Evolutionary conservation across 2,113 vertebrate genomes (phyloP).

Genomic region (Pachyramphus minor): DNA sequence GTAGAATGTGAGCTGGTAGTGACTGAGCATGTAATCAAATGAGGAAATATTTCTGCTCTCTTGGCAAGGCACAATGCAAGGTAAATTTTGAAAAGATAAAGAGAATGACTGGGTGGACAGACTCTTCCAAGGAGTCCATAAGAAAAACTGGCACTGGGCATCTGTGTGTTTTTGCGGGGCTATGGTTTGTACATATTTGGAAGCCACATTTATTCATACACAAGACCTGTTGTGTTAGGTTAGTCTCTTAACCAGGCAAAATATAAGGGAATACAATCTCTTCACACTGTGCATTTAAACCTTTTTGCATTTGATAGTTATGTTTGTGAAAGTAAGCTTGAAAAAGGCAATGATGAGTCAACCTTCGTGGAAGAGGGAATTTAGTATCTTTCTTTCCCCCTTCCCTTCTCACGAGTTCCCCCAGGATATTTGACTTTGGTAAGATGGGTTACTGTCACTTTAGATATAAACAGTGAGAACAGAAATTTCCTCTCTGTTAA

Average conservation of each 20-base stretch:
- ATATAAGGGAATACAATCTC: neutral
- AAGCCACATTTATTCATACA: neutral
- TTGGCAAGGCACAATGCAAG: neutral
- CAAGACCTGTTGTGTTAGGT: neutral
- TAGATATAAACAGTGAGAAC: neutral
- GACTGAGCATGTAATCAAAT: neutral
- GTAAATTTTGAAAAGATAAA: neutral
- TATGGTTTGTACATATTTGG: neutral
- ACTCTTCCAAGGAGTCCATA: neutral
- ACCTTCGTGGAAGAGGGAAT: neutral
- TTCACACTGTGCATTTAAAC: neutral
- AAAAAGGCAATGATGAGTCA: neutral
- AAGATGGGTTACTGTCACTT: neutral
- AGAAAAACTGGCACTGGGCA: neutral
- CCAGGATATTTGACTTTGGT: neutral
- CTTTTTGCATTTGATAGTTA: neutral
- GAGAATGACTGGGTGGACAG: neutral
- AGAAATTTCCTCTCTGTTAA: neutral
- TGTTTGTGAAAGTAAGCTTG: neutral
- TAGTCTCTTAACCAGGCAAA: neutral
- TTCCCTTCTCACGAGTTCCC: neutral
- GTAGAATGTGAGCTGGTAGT: neutral
- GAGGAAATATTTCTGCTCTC: neutral
- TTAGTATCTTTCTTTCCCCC: neutral
- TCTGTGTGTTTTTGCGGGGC: neutral